Percentiles rank a stretch among this genome's conserved stretches.
These are phyloP conservation scores for Dryadula phaetusa DNA, from an alignment of 2,888 invertebrate species.

Conservation along the genomic window DNA sequence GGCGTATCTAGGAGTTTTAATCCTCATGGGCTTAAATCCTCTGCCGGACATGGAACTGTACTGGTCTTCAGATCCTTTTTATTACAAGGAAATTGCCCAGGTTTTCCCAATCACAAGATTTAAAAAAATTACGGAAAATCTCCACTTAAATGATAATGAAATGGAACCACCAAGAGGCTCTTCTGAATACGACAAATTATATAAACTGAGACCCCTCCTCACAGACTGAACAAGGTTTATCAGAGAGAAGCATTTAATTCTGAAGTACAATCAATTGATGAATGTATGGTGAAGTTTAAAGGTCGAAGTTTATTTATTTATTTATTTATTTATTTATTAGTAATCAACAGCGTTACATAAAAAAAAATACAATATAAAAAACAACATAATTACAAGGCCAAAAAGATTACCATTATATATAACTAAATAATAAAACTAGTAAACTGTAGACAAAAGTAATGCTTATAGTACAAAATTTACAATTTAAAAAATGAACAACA, in stretches of 20 bases:
- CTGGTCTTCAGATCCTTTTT: slow-evolving; percentile 53
- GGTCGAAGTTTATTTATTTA: too few species aligned
- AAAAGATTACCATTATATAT: too few species aligned
- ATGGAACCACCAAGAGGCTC: slow-evolving; percentile 12
- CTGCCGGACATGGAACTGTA: slow-evolving; percentile 51
- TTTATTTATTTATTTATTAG: too few species aligned
- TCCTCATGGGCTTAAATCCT: slow-evolving; percentile 54
- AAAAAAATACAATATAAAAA: too few species aligned
- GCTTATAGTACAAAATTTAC: too few species aligned
- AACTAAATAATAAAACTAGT: too few species aligned
- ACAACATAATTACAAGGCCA: too few species aligned
- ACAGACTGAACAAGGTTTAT: slow-evolving; percentile 35
- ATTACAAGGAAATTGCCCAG: slow-evolving; percentile 48
- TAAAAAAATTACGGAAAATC: slow-evolving; percentile 40
- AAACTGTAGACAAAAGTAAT: too few species aligned
- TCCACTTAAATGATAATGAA: slow-evolving; percentile 43
- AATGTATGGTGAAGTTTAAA: slow-evolving; percentile 50
- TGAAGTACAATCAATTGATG: slow-evolving; percentile 33
- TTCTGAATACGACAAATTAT: slow-evolving; percentile 19
- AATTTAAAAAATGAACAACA: too few species aligned
- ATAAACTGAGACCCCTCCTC: slow-evolving; percentile 21
- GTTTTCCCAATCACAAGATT: slow-evolving; percentile 49
- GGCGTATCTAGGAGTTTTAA: slow-evolving; percentile 50
- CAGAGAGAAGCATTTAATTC: slow-evolving; percentile 33
- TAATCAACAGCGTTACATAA: too few species aligned